These are phyloP conservation scores for Mercenaria mercenaria DNA, from an alignment of 1,140 invertebrate genomes.

Conservation along the genomic window DNA sequence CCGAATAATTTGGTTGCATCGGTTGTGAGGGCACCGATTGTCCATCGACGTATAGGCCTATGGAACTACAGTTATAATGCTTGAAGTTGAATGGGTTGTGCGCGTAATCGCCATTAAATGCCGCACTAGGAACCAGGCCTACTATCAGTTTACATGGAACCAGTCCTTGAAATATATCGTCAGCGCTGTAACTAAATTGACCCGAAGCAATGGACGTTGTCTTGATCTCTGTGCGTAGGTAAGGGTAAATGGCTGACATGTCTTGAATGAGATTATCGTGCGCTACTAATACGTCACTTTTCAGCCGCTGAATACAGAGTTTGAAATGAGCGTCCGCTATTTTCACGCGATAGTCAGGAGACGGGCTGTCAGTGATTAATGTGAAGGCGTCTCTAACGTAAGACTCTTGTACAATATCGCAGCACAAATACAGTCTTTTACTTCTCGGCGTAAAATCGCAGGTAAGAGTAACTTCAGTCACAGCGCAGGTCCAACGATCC, in stretches of 20 bases:
- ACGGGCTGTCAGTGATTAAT: not conserved
- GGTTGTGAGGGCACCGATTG: constrained; percentile 19
- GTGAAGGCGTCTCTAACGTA: not conserved
- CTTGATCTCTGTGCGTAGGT: constrained; percentile 44
- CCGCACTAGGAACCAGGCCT: constrained; percentile 18
- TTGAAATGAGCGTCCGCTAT: constrained; percentile 61
- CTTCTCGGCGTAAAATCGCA: not conserved
- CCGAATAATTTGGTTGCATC: not conserved
- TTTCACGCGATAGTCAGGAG: constrained; percentile 33
- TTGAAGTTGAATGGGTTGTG: constrained; percentile 31
- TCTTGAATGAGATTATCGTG: constrained; percentile 40
- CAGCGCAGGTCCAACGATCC: constrained; percentile 55
- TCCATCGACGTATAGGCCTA: constrained; percentile 40
- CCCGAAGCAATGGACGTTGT: constrained; percentile 52
- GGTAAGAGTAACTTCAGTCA: constrained; percentile 36
- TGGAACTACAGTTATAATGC: not conserved
- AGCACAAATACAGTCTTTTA: constrained; percentile 35
- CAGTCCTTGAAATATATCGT: constrained; percentile 59
- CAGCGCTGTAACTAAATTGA: constrained; percentile 49
- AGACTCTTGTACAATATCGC: constrained; percentile 47
- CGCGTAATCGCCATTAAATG: constrained; percentile 20
- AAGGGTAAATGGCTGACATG: constrained; percentile 39
- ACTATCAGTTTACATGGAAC: constrained; percentile 52
- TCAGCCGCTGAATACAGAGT: constrained; percentile 39
- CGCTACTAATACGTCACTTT: constrained; percentile 35